Base-by-base conservation (phyloP, 2,888 invertebrate genomes). In the Lithophane socia region DNA sequence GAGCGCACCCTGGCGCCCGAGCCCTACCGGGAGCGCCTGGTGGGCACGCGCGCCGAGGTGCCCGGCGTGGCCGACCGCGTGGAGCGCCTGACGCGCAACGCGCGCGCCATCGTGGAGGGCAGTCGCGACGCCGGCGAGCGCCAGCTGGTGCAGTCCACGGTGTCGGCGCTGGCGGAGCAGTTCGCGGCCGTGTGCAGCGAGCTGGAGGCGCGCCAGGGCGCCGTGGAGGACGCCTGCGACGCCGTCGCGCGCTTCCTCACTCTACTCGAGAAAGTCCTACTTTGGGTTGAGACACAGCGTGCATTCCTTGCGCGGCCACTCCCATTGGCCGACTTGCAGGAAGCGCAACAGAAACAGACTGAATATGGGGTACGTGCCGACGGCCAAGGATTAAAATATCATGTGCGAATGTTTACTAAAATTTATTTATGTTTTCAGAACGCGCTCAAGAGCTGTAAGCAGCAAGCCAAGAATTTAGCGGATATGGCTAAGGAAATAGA, bases 401-500 rank as follows among this genome's bases (percentile, higher is more conserved):
- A 44, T 12, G 61, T 68, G 67, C 29, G 42, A 63, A n/a, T 67
- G 42, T 82, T 42, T 70, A 75, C 18, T 86, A 65, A 80, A 56
- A 64, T 44, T 3, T 58, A 75, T 85, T 65, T 86, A 80, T 89
- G 83, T 88, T 97, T 97, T 86, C 96, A 98, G 98, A 98, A 97
- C 93, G 98, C 98, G 92, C 98, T 98, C 86, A 99, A 99, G 96
- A 98, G 98, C 95, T 98, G 98, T 96, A 99, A 99, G 95, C 98
- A 98, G 91, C 98, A 98, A 92, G 98, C 98, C 86, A 99, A 99
- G 95, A 98, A 98, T 93, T 96, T 99, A 92, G 98, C 98, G 90
- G 99, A 99, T 93, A 99, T 99, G 99, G 98, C 98, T 71, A 98
- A 98, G 93, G 99, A 99, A 95, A 97, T 99, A 92, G 99, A 99